These are phyloP conservation scores for Enoplosus armatus DNA, from an alignment of 2,797 vertebrate genomes.

Conservation along the genomic window DNA sequence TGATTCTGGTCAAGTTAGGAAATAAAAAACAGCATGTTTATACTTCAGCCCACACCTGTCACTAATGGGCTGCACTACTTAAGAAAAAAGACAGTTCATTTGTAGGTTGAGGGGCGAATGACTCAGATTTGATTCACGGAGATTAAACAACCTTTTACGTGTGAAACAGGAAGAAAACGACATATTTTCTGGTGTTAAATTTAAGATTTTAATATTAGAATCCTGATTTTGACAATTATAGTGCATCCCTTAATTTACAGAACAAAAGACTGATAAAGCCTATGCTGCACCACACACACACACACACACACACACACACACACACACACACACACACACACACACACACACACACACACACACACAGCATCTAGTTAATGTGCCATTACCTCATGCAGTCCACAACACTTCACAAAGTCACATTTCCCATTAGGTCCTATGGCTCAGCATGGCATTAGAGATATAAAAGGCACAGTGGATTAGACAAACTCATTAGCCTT, in stretches of 20 bases:
- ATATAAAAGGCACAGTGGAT: conserved; percentile 48
- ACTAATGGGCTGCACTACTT: background rate
- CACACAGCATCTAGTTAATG: background rate
- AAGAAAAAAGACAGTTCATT: background rate
- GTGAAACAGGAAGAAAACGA: background rate
- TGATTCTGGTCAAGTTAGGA: background rate
- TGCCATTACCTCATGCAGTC: conserved; percentile 22
- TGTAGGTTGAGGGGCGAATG: background rate
- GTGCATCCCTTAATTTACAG: background rate
- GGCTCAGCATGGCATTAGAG: conserved; percentile 29
- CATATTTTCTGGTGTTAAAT: background rate
- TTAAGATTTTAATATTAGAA: background rate
- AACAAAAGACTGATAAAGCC: background rate
- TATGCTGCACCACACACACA: too few relatives aligned
- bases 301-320: background rate
- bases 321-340: background rate
- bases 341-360: background rate
- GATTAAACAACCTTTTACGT: background rate
- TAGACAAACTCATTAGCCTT: conserved; percentile 50
- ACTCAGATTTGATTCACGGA: background rate
- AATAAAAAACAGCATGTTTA: background rate
- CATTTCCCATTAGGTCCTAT: conserved; percentile 31
- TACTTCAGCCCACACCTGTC: background rate
- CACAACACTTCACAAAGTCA: conserved; percentile 38
- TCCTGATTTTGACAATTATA: background rate